Evolutionary conservation across 2,113 vertebrate species (phyloP), one percentile per base, ranked within the genome.

Genomic region (Zosterops lateralis): DNA sequence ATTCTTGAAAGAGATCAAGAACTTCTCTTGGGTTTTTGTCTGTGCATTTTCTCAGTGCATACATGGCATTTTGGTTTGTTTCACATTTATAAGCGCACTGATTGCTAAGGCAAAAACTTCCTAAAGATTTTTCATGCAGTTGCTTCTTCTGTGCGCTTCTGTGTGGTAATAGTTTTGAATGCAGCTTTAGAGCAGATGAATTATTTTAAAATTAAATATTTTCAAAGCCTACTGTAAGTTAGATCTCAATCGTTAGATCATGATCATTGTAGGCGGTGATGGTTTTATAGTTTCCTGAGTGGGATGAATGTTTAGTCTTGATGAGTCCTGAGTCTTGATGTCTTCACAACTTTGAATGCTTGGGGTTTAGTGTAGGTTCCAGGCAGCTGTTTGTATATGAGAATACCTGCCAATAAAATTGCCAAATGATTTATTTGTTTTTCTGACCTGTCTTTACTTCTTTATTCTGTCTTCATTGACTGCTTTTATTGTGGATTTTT

Each of bases 171-270:
- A 60, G 60, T 65, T 53, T 81, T 71, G 36, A 64, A 40, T 71
- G n/a, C 6, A 44, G 40, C 36, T n/a, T 56, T 64, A 81, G 7
- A 74, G 31, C 11, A 87, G 67, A 57, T 53, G 0, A 45, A 21
- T 81, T 54, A 31, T 32, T 84, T 89, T 70, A 6, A 61, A 66
- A n/a, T 56, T 24, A 34, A 87, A 71, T 68, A 14, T 86, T 93
- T 92, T 95, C 44, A 65, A 91, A 84, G 28, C 25, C 22, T 67
- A 3, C 10, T 67, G 12, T 50, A 81, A 81, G 17, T 87, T 89
- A 64, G 53, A 50, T 12, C 12, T 89, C 1, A 0, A 7, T 14
- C 0, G 0, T 72, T 45, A 9, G 32, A 19, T 78, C 12, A 3
- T 14, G 21, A 47, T 77, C 22, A 5, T 54, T 89, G 9, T 38